Evolutionary conservation across 2,113 vertebrate species (phyloP).

Genomic region (Nematolebias whitei): DNA sequence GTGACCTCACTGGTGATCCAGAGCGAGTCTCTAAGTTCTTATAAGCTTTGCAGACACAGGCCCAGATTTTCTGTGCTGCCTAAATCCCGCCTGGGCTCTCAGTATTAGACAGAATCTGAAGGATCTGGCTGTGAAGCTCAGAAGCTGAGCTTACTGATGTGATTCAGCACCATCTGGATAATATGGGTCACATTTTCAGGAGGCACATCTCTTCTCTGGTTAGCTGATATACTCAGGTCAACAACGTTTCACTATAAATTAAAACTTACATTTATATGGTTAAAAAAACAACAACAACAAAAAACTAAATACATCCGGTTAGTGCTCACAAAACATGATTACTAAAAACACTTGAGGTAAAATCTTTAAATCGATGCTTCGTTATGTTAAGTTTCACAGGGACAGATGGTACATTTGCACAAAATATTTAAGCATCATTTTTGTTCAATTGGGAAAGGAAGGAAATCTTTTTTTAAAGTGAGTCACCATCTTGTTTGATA

Average conservation of each 20-base stretch:
- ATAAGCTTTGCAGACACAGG: slow-evolving; percentile 46
- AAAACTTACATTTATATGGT: neutral
- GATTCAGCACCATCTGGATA: slow-evolving; percentile 67
- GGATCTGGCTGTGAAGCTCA: slow-evolving; percentile 56
- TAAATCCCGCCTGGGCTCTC: slow-evolving; percentile 50
- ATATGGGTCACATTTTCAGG: slow-evolving; percentile 46
- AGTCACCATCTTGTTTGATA: too few relatives aligned
- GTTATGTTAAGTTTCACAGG: too few relatives aligned
- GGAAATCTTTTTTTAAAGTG: neutral
- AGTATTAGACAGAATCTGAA: slow-evolving; percentile 50
- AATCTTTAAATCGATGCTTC: too few relatives aligned
- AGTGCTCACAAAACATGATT: too few relatives aligned
- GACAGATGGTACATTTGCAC: too few relatives aligned
- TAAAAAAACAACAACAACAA: too few relatives aligned
- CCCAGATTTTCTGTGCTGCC: slow-evolving; percentile 51
- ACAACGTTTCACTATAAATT: slow-evolving; percentile 15
- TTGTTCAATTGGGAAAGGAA: too few relatives aligned
- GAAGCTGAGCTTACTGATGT: slow-evolving; percentile 59
- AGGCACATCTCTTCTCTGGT: slow-evolving; percentile 36
- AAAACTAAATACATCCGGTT: too few relatives aligned
- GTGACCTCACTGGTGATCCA: slow-evolving; percentile 59
- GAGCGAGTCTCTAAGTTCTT: slow-evolving; percentile 46
- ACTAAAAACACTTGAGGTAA: too few relatives aligned
- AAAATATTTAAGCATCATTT: too few relatives aligned
- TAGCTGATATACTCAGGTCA: slow-evolving; percentile 1